Conservation (phyloP, 2,113 vertebrate genomes). For the Nycticorax nycticorax region DNA sequence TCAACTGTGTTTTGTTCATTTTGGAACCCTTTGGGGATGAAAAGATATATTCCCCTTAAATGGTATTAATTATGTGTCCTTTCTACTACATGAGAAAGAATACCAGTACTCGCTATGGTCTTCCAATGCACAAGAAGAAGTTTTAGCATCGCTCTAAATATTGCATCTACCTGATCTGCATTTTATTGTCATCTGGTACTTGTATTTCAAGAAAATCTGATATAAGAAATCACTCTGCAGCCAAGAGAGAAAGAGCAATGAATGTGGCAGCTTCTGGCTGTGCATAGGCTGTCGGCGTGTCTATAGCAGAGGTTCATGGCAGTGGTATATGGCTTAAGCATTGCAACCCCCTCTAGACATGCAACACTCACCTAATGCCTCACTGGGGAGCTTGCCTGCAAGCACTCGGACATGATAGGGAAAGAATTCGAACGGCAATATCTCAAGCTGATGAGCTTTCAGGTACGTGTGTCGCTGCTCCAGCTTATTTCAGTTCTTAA, state of each 20-base stretch:
- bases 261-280: not conserved
- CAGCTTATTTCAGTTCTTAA: not conserved
- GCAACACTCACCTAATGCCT: not conserved
- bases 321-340: not conserved
- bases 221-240: not conserved
- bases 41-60: not conserved
- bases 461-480: not conserved
- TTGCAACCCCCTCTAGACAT: not conserved
- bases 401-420: not conserved
- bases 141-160: not conserved
- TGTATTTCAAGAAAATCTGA: not conserved
- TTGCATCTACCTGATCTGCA: not conserved
- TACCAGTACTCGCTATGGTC: not conserved
- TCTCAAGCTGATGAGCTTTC: not conserved
- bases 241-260: not conserved
- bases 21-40: not conserved
- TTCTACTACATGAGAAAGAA: not conserved
- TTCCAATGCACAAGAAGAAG: not conserved
- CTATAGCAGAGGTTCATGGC: not conserved
- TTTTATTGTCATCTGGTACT: not conserved
- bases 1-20: not conserved
- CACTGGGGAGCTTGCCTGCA: not conserved
- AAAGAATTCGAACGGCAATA: not conserved
- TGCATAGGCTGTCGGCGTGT: not conserved
- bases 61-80: not conserved